Evolutionary conservation across 2,797 vertebrate genomes (phyloP).

Genomic region (Ptychadena robeensis): DNA sequence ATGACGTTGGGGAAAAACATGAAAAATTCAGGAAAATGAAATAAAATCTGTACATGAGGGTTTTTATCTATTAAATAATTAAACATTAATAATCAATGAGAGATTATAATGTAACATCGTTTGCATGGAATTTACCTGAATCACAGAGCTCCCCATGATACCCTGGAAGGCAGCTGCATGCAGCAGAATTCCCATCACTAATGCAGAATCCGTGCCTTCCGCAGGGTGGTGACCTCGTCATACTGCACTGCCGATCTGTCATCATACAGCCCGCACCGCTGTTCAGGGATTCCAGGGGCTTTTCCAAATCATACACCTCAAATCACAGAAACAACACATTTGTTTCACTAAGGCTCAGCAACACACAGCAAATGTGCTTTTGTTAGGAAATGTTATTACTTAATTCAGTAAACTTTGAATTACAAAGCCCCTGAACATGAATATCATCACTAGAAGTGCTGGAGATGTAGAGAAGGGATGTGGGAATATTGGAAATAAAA

Average conservation of each 20-base stretch:
- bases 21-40: too few relatives aligned
- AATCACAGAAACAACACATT: background rate
- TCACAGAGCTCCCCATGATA: constrained; percentile 83
- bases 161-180: constrained; percentile 84
- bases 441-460: too few relatives aligned
- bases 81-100: background rate
- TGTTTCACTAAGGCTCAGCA: too few relatives aligned
- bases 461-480: too few relatives aligned
- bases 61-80: too few relatives aligned
- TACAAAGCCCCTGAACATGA: too few relatives aligned
- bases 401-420: too few relatives aligned
- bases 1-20: too few relatives aligned
- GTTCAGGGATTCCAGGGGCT: constrained; percentile 83
- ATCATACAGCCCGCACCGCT: constrained; percentile 79
- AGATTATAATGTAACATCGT: background rate
- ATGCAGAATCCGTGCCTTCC: constrained; percentile 81
- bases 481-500: too few relatives aligned
- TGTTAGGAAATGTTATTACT: too few relatives aligned
- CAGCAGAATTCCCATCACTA: constrained; percentile 84
- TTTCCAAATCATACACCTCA: constrained; percentile 85
- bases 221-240: constrained; percentile 76
- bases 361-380: too few relatives aligned
- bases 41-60: too few relatives aligned
- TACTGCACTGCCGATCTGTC: constrained; percentile 81
- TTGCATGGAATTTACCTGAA: constrained; percentile 70